phyloP scores from a whole-genome alignment of 2,888 invertebrate genomes.

The Scaptomyza caliginosa region DNA sequence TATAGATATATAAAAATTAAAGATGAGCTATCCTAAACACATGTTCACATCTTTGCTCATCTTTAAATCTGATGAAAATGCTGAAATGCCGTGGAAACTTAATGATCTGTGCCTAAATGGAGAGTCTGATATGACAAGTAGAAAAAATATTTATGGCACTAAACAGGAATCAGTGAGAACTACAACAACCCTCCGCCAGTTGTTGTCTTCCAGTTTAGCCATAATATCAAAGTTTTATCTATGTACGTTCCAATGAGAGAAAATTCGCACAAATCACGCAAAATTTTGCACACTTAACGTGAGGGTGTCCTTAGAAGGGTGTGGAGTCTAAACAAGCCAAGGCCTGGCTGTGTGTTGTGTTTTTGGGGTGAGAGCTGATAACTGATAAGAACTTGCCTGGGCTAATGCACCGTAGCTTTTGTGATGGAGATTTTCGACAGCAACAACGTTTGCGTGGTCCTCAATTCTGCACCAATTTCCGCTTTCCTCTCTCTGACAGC shows the following conservation, averaged over 20 bases:
- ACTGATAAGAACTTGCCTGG: conserved; percentile 73
- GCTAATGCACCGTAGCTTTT: conserved; percentile 68
- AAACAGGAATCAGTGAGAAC: conserved; percentile 55
- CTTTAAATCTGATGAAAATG: conserved; percentile 71
- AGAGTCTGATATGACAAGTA: conserved; percentile 74
- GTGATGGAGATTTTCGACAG: conserved; percentile 36
- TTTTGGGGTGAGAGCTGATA: conserved; percentile 30
- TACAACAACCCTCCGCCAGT: conserved; percentile 46
- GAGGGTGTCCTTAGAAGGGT: conserved; percentile 38
- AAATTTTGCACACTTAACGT: conserved; percentile 78
- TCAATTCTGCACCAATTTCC: conserved; percentile 74
- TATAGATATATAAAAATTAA: background rate
- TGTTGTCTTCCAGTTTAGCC: background rate
- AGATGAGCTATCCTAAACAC: conserved; percentile 39
- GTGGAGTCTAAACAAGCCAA: conserved; percentile 5
- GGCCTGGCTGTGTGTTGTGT: conserved; percentile 37
- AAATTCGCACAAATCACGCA: conserved; percentile 79
- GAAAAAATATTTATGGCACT: conserved; percentile 36
- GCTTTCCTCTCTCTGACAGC: conserved; percentile 55
- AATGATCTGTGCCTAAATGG: conserved; percentile 76
- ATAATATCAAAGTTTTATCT: conserved; percentile 42
- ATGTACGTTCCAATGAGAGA: conserved; percentile 53
- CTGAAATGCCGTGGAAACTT: conserved; percentile 63
- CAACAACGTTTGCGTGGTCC: conserved; percentile 12
- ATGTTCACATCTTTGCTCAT: conserved; percentile 41